phyloP scores from a whole-genome alignment of 2,113 vertebrate genomes.

The Machaerirhynchus nigripectus region DNA sequence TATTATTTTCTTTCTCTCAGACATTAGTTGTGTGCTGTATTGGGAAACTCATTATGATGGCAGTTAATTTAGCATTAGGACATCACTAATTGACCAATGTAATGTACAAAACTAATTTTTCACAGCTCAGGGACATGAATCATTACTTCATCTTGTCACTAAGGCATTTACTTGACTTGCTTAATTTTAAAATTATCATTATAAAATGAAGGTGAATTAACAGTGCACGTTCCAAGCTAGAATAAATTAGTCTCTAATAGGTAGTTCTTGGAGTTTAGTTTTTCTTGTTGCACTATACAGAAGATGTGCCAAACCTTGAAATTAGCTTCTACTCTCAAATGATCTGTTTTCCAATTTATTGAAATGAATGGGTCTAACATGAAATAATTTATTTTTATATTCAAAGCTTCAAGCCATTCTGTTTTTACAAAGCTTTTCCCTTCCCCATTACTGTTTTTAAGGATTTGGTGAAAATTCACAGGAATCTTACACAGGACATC shows the following conservation, averaged over 20 bases:
- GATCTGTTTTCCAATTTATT: not conserved
- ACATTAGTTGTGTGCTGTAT: conserved; percentile 13
- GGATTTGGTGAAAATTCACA: conserved; percentile 96
- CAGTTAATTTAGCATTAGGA: conserved; percentile 51
- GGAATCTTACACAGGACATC: conserved; percentile 86
- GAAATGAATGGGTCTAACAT: not conserved
- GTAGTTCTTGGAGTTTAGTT: not conserved
- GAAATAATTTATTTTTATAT: not conserved
- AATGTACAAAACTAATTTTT: conserved; percentile 58
- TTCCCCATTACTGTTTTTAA: conserved; percentile 64
- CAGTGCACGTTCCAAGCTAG: not conserved
- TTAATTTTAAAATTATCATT: conserved; percentile 70
- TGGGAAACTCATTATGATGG: conserved; percentile 47
- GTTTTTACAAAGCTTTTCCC: not conserved
- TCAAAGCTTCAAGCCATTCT: not conserved
- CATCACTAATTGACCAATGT: conserved; percentile 59
- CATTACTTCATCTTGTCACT: conserved; percentile 62
- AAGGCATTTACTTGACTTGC: conserved; percentile 59
- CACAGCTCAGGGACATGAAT: conserved; percentile 47
- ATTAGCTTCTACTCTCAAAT: not conserved
- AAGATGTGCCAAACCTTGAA: not conserved
- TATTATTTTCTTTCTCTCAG: conserved; percentile 19
- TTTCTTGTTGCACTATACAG: not conserved
- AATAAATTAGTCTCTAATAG: conserved; percentile 49
- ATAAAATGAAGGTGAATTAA: conserved; percentile 57